Conservation (phyloP, 2,113 vertebrate genomes). For the Ictalurus punctatus region DNA sequence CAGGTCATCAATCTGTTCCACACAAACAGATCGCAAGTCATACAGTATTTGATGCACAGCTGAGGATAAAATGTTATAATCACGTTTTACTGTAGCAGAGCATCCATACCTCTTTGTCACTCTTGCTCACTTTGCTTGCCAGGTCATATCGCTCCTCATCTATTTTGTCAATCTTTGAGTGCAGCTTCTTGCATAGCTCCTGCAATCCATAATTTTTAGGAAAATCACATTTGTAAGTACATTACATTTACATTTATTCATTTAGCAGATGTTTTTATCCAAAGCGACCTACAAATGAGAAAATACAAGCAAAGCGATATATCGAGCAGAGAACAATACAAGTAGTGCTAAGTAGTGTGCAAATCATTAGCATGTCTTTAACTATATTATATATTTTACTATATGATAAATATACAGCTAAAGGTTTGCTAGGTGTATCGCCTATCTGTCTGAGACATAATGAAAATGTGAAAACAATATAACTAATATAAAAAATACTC, state of each 20-base stretch:
- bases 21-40: background rate
- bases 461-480: background rate
- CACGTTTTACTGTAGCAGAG: background rate
- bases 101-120: constrained; percentile 80
- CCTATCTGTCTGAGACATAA: background rate
- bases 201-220: constrained; percentile 52
- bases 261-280: too few relatives aligned
- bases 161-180: constrained; percentile 82
- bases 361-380: constrained; percentile 7
- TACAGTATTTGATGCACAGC: background rate
- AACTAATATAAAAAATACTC: background rate
- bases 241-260: too few relatives aligned
- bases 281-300: too few relatives aligned
- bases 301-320: too few relatives aligned
- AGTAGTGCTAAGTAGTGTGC: background rate
- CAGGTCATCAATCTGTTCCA: constrained; percentile 80
- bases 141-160: constrained; percentile 93
- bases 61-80: background rate
- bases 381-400: too few relatives aligned
- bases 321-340: too few relatives aligned
- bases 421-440: background rate
- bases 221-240: background rate
- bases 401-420: background rate
- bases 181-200: constrained; percentile 87
- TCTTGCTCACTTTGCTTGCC: constrained; percentile 81